Evolutionary conservation across 1,140 invertebrate genomes (phyloP), one percentile per base, ranked within the genome.

Genomic region (Pseudomyrmex flavicornis): DNA sequence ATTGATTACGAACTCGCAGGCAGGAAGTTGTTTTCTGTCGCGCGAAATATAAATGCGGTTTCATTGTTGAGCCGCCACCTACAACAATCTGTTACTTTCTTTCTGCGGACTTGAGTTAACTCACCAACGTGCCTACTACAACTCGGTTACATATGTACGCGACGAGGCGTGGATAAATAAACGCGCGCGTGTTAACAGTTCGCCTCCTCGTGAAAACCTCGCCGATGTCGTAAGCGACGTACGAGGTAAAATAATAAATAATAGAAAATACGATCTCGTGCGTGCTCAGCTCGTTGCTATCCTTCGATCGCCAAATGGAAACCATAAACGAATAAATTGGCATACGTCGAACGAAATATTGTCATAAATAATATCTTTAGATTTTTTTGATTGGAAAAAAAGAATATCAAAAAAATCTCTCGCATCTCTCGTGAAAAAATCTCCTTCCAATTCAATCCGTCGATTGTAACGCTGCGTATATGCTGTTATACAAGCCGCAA

Each of bases 71-170:
- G 85, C 82, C 88, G 76, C 91, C 89, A 92, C 92, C 91, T 90
- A 92, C 92, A 89, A 91, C 63, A 88, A 90, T 93, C 88, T 88
- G 86, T 91, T 91, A 91, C 91, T 92, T 92, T 92, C 91, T 92
- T 92, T 92, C 83, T 56, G 73, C 75, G 75, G 73, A 77, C 88
- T 86, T 62, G 79, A 77, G 91, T 88, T 92, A 91, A 91, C 92
- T 92, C 90, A 91, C 84, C 85, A 63, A 61, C 13, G 66, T 87
- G 82, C 79, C 76, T 85, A 83, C 87, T 86, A 90, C 82, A 88
- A 88, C 82, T 75, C 63, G 72, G 68, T 84, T 86, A 89, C 73
- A 89, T 66, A 80, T 79, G 86, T 87, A 85, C 83, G 77, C 69
- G 69, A 79, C 83, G 65, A 84, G 82, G 63, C 69, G 84, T 85